Evolutionary conservation across 2,888 invertebrate genomes (phyloP).

Genomic region (Mesorhabditis spiculigera): DNA sequence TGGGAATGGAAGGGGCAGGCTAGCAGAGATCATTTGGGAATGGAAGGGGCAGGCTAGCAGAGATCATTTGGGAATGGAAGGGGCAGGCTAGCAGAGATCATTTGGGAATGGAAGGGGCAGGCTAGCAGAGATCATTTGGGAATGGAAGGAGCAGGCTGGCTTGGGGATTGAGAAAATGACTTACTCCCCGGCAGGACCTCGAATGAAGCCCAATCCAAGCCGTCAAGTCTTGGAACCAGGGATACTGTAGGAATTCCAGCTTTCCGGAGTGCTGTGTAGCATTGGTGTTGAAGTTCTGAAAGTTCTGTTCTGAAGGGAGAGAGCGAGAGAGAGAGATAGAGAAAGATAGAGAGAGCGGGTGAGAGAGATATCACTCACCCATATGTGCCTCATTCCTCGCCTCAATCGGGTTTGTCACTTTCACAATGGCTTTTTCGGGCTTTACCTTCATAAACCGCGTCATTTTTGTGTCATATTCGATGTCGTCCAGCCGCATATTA

Average conservation of each 20-base stretch:
- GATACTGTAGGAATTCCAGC: background rate
- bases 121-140: no score
- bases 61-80: no score
- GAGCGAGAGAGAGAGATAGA: background rate
- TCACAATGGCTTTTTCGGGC: background rate
- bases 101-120: no score
- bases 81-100: no score
- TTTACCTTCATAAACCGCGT: background rate
- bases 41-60: no score
- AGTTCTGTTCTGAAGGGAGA: background rate
- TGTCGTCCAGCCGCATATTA: background rate
- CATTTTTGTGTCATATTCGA: background rate
- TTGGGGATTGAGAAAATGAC: no score
- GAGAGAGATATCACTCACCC: background rate
- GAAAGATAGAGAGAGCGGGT: background rate
- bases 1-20: no score
- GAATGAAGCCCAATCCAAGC: background rate
- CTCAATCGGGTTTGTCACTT: background rate
- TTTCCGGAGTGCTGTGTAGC: background rate
- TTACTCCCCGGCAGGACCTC: background rate
- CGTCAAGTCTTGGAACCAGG: background rate
- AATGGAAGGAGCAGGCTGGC: no score
- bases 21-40: no score
- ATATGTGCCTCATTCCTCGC: background rate
- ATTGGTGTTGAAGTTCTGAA: background rate